These are phyloP conservation scores for Drosophila meridionalis DNA, from an alignment of 2,888 invertebrate genomes.

Conservation along the genomic window DNA sequence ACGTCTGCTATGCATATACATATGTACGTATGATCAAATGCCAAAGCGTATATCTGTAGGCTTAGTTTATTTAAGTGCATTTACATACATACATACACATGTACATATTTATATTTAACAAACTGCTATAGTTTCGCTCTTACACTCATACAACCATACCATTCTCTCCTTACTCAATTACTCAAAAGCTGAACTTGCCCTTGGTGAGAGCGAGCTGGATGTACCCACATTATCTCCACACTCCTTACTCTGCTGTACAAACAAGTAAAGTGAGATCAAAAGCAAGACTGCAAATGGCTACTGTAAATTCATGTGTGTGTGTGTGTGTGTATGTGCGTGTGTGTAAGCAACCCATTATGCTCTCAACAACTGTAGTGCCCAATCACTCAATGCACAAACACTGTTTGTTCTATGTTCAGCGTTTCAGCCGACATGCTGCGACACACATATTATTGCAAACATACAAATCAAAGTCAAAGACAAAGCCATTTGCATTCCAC, in stretches of 20 bases:
- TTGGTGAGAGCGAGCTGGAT: background rate
- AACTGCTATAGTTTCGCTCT: background rate
- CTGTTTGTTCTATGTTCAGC: background rate
- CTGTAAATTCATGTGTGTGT: background rate
- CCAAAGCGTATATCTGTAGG: no score
- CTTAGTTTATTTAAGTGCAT: no score
- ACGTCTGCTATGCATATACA: no score
- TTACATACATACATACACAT: no score
- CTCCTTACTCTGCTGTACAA: background rate
- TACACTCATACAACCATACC: background rate
- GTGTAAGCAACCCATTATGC: background rate
- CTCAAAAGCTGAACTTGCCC: background rate
- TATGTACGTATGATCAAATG: no score
- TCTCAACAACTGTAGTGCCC: background rate
- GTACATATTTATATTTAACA: no score
- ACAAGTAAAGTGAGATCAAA: background rate
- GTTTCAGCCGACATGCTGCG: background rate
- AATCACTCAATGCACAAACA: background rate
- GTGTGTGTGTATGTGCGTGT: no score
- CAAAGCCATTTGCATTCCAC: background rate
- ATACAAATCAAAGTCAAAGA: background rate
- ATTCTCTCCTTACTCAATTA: background rate
- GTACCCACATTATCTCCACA: accelerated
- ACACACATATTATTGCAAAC: no score
- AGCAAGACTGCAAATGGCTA: background rate